phyloP scores from a whole-genome alignment of 2,113 vertebrate species.

The Nanorana parkeri region DNA sequence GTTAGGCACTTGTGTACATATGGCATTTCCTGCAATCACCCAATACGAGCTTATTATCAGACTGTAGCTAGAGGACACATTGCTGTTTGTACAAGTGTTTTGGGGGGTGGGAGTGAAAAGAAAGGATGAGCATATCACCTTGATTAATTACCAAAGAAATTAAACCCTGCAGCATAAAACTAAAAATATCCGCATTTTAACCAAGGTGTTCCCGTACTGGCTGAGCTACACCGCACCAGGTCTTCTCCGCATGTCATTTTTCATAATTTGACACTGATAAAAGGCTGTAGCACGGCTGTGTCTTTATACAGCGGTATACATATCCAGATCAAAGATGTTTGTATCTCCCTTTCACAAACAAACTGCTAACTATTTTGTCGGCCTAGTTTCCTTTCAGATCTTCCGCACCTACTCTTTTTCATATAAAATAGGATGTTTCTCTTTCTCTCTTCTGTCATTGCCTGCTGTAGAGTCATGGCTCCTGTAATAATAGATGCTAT shows the following conservation, averaged over 20 bases:
- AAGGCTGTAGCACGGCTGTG: slow-evolving; percentile 69
- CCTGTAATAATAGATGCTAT: slow-evolving; percentile 32
- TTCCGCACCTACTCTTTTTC: neutral
- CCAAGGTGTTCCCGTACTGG: slow-evolving; percentile 72
- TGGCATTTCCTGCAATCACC: neutral
- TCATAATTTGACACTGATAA: slow-evolving; percentile 79
- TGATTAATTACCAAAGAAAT: slow-evolving; percentile 70
- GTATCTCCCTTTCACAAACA: slow-evolving; percentile 63
- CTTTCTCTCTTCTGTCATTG: slow-evolving; percentile 38
- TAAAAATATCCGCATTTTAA: slow-evolving; percentile 69
- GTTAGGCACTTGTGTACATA: neutral
- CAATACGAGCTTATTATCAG: slow-evolving; percentile 11
- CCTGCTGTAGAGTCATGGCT: slow-evolving; percentile 11
- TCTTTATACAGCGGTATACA: slow-evolving; percentile 67
- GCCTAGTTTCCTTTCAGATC: slow-evolving; percentile 50
- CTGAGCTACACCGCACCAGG: slow-evolving; percentile 64
- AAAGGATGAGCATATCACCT: neutral
- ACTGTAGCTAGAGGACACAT: neutral
- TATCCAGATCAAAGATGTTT: slow-evolving; percentile 68
- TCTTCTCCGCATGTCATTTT: slow-evolving; percentile 73
- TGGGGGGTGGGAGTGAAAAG: neutral
- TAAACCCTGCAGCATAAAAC: slow-evolving; percentile 59
- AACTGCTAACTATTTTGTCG: slow-evolving; percentile 55
- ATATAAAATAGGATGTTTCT: slow-evolving; percentile 34
- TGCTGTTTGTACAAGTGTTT: neutral